Base-by-base conservation (phyloP, 2,797 vertebrate species). In the Rhabdomys pumilio region DNA sequence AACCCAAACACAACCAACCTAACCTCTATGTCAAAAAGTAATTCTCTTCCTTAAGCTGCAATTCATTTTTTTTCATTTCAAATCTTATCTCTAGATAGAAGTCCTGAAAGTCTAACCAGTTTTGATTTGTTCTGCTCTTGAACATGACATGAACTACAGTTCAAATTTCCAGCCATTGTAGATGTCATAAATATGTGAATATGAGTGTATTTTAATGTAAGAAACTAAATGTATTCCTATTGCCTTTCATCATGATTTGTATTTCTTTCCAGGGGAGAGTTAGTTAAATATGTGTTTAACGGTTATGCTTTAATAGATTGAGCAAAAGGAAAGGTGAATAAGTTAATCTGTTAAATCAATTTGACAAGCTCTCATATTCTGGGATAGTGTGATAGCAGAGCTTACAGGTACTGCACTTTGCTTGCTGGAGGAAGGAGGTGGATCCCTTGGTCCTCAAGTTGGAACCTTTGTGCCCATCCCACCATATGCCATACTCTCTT, bases 11-110 rank as follows among this genome's bases (percentile, higher is more conserved):
- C 34, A 8, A 20, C 41, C 31, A 93, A 4, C 20, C 34, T 97
- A 85, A 93, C 44, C 14, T 89, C 94, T 83, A 69, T 57, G 6
- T 94, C 24, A 92, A 83, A 87, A 95, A 96, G 14, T 34, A 94
- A 84, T 95, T 95, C 20, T 76, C 20, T 47, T 91, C 92, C 77
- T 96, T 41, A 92, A 31, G 24, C 44, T 67, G 73, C 77, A 92
- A 85, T 41, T 72, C 65, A 63, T 57, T 95, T 26, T 38, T 38
- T 44, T 94, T 29, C 6, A 92, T 85, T 91, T 96, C 55, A 80
- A 97, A 89, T 91, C 72, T 90, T 83, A 84, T 77, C 22, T n/a
- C 34, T 4, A 90, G 59, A 26, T 26, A 90, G 67, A 72, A 90
- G 87, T 81, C 95, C 55, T 80, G 86, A 87, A 93, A 93, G 34